phyloP scores from a whole-genome alignment of 2,888 invertebrate genomes.

The Philereme transversata region DNA sequence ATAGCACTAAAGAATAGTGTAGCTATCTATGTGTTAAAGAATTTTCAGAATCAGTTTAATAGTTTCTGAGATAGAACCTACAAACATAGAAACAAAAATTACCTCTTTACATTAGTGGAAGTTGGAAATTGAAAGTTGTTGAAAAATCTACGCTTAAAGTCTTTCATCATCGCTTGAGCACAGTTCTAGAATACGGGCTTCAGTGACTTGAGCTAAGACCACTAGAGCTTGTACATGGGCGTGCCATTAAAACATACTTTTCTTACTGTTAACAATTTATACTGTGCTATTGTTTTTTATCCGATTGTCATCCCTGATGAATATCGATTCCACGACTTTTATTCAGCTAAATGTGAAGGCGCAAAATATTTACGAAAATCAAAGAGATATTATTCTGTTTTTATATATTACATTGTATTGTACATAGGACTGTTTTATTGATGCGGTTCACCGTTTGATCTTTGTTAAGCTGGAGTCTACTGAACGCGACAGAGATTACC shows the following conservation, averaged over 20 bases:
- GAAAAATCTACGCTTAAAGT: no score
- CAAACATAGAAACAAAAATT: no score
- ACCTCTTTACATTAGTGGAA: no score
- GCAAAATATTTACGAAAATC: slow-evolving; percentile 76
- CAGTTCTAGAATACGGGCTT: no score
- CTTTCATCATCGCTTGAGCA: neutral
- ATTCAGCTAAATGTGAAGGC: slow-evolving; percentile 45
- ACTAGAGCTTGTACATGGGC: neutral
- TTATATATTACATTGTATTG: slow-evolving; percentile 15
- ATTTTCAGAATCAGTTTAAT: no score
- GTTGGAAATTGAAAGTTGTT: no score
- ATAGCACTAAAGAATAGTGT: no score
- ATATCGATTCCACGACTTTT: slow-evolving; percentile 64
- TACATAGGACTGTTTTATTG: slow-evolving; percentile 45
- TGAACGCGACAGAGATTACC: neutral
- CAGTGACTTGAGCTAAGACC: no score
- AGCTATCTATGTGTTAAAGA: no score
- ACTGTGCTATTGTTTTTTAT: slow-evolving; percentile 51
- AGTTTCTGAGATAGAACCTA: no score
- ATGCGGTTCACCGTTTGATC: slow-evolving; percentile 62
- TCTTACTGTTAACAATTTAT: slow-evolving; percentile 10
- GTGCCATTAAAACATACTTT: neutral
- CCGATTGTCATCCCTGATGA: slow-evolving; percentile 56
- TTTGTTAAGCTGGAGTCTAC: slow-evolving; percentile 48
- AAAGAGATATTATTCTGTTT: slow-evolving; percentile 5